Evolutionary conservation across 1,140 invertebrate species (phyloP).

Genomic region (Lepidurus packardi): DNA sequence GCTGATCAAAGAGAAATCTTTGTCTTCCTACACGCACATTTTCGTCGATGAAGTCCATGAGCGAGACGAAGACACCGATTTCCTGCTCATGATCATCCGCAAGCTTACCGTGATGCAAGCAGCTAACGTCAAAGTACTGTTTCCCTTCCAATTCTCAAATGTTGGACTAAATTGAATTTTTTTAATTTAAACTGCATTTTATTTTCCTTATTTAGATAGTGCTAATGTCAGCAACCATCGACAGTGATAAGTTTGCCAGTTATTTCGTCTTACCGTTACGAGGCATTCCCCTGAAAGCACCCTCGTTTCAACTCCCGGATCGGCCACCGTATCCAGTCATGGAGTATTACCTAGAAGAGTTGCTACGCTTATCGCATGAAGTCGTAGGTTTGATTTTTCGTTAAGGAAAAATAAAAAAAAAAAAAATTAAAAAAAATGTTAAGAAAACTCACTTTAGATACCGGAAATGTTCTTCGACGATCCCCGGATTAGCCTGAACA

Average conservation of each 20-base stretch:
- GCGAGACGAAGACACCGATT: slow-evolving; percentile 87
- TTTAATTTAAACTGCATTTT: slow-evolving; percentile 22
- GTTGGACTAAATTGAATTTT: background rate
- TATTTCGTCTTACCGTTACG: slow-evolving; percentile 53
- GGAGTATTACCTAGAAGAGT: slow-evolving; percentile 64
- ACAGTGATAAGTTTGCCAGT: slow-evolving; percentile 47
- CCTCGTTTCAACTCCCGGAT: slow-evolving; percentile 52
- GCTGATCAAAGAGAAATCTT: slow-evolving; percentile 49
- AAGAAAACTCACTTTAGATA: slow-evolving; percentile 44
- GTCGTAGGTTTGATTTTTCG: slow-evolving; percentile 29
- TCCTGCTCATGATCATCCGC: slow-evolving; percentile 77
- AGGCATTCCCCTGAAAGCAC: slow-evolving; percentile 42
- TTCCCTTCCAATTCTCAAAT: slow-evolving; percentile 3
- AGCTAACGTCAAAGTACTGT: slow-evolving; percentile 58
- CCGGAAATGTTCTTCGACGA: slow-evolving; percentile 48
- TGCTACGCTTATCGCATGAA: slow-evolving; percentile 45
- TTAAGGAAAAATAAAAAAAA: slow-evolving; percentile 17
- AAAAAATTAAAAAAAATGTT: no score
- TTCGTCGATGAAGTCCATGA: slow-evolving; percentile 95
- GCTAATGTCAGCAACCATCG: slow-evolving; percentile 58
- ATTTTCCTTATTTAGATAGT: slow-evolving; percentile 45
- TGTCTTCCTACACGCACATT: slow-evolving; percentile 67
- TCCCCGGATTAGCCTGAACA: slow-evolving; percentile 49
- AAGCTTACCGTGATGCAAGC: slow-evolving; percentile 67
- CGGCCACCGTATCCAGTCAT: slow-evolving; percentile 51